Percentiles rank a stretch among this genome's conserved stretches.
Evolutionary conservation across 1,140 invertebrate genomes (phyloP).

Genomic region (Zaprionus africanus): DNA sequence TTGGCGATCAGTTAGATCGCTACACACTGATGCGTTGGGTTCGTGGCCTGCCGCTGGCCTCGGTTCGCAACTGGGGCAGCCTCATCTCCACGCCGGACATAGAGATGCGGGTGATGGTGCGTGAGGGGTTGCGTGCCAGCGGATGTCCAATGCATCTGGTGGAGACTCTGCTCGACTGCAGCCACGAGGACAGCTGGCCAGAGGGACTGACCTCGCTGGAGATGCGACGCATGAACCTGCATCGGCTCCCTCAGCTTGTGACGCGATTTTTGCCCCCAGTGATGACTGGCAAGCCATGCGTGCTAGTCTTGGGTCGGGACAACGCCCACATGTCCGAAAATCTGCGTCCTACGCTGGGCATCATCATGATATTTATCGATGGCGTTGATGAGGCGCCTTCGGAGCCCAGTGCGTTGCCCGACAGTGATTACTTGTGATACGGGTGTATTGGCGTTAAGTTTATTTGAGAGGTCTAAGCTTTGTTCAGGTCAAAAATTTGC

Average conservation of each 20-base stretch:
- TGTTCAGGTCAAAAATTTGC: neutral
- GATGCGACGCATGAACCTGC: slow-evolving; percentile 46
- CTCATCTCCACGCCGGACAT: slow-evolving; percentile 65
- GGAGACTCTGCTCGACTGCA: slow-evolving; percentile 53
- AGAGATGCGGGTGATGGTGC: slow-evolving; percentile 49
- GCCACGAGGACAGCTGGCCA: slow-evolving; percentile 67
- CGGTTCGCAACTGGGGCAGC: slow-evolving; percentile 58
- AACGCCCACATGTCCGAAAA: slow-evolving; percentile 67
- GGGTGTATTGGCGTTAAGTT: neutral
- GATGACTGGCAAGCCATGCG: slow-evolving; percentile 47
- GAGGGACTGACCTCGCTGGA: slow-evolving; percentile 52
- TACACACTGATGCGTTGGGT: slow-evolving; percentile 65
- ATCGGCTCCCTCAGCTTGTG: slow-evolving; percentile 43
- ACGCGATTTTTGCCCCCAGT: slow-evolving; percentile 39
- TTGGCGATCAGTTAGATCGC: slow-evolving; percentile 62
- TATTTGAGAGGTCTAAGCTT: neutral
- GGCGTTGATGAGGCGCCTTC: slow-evolving; percentile 52
- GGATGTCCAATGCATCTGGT: slow-evolving; percentile 63
- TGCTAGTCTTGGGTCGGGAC: slow-evolving; percentile 50
- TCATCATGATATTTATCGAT: slow-evolving; percentile 66
- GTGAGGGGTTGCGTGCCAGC: slow-evolving; percentile 42
- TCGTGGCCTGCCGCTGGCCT: slow-evolving; percentile 25
- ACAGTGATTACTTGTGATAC: neutral
- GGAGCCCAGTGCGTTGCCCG: neutral
- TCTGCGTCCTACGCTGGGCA: slow-evolving; percentile 45